A percentile compares a stretch with the other conserved stretches of the same genome.
Conservation (phyloP, 2,888 invertebrate species). For the Agriotes lineatus region DNA sequence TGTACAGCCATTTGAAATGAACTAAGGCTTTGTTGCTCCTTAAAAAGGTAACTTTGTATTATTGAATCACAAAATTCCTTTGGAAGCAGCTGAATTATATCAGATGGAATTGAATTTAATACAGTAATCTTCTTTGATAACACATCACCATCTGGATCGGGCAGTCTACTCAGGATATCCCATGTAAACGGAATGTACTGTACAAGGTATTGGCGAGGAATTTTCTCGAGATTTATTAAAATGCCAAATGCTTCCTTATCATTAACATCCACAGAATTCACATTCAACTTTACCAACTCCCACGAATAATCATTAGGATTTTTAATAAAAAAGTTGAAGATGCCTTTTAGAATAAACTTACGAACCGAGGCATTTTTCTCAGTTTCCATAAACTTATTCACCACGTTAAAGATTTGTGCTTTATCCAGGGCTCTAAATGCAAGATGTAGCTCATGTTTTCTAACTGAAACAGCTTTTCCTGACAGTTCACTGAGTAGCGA, state of each 20-base stretch:
- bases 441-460: conserved; percentile 36
- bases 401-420: conserved; percentile 13
- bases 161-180: too few species aligned
- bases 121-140: too few species aligned
- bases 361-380: conserved; percentile 36
- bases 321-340: conserved; percentile 23
- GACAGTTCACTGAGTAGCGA: not conserved
- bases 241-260: conserved; percentile 28
- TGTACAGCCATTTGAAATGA: too few species aligned
- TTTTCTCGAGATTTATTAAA: not conserved
- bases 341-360: conserved; percentile 28
- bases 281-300: conserved; percentile 7
- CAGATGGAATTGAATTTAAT: not conserved
- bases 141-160: too few species aligned
- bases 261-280: conserved; percentile 5
- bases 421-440: conserved; percentile 21
- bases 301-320: conserved; percentile 28
- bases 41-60: conserved; percentile 12
- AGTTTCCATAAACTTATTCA: conserved; percentile 1
- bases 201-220: too few species aligned
- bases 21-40: not conserved
- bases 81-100: not conserved
- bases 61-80: conserved; percentile 21
- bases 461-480: conserved; percentile 33
- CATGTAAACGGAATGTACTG: too few species aligned